Conservation (phyloP, 2,113 vertebrate species). For the Tamias sibiricus region DNA sequence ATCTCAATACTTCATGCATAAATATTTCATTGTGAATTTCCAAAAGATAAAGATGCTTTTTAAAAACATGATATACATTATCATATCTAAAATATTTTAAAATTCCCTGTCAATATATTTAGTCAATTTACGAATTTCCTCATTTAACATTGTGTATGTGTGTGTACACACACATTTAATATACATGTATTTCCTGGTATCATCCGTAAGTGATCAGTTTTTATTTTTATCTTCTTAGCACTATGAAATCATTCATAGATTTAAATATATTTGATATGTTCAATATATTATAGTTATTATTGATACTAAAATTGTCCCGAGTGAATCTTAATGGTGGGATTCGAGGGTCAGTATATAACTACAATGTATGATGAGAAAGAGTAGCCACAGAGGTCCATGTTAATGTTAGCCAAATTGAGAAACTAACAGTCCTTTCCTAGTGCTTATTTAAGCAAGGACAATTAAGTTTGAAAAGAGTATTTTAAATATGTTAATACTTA, state of each 20-base stretch:
- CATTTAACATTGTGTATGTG: background rate
- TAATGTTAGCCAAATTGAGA: background rate
- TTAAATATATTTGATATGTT: background rate
- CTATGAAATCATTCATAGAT: background rate
- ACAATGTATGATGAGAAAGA: background rate
- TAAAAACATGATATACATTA: background rate
- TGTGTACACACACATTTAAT: background rate
- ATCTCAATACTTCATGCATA: background rate
- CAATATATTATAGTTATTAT: background rate
- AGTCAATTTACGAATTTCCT: background rate
- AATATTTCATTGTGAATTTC: background rate
- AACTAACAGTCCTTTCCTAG: background rate
- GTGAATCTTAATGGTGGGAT: background rate
- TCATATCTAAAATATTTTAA: background rate
- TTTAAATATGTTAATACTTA: background rate
- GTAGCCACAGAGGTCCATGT: background rate
- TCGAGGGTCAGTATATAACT: background rate
- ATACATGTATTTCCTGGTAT: background rate
- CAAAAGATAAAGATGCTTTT: background rate
- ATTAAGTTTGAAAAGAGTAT: background rate
- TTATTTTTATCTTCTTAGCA: background rate
- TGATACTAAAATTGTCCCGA: background rate
- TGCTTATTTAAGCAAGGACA: background rate
- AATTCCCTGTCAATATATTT: background rate
- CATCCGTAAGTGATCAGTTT: background rate